A percentile compares a stretch with the other conserved stretches of the same genome.
phyloP scores from a whole-genome alignment of 1,140 invertebrate species.

The Aphelinus atriplicis region DNA sequence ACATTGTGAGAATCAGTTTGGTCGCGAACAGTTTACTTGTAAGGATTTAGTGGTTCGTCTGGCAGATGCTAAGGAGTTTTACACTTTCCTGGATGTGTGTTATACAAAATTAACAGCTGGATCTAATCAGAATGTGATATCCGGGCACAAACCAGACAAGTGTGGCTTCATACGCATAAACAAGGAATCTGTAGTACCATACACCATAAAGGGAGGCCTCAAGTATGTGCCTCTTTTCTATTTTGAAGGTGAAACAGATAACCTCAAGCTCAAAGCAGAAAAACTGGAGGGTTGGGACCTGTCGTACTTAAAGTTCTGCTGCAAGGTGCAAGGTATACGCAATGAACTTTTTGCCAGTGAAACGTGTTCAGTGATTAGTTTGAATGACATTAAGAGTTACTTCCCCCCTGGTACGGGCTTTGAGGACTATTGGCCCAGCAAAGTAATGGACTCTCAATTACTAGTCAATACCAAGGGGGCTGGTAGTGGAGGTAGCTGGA shows the following conservation, averaged over 20 bases:
- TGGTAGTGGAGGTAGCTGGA: constrained; percentile 71
- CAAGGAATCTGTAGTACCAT: constrained; percentile 92
- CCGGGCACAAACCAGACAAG: constrained; percentile 72
- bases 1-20: constrained; percentile 92
- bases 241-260: constrained; percentile 92
- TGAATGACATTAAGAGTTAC: constrained; percentile 89
- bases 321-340: constrained; percentile 91
- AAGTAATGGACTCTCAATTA: constrained; percentile 81
- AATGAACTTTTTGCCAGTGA: constrained; percentile 91
- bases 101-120: constrained; percentile 80
- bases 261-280: constrained; percentile 85
- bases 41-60: constrained; percentile 91
- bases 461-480: constrained; percentile 71
- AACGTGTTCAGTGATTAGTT: constrained; percentile 86
- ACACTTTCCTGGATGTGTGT: constrained; percentile 88
- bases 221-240: constrained; percentile 95
- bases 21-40: constrained; percentile 86
- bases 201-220: constrained; percentile 82
- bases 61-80: constrained; percentile 89
- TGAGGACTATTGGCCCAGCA: constrained; percentile 91
- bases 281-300: constrained; percentile 90
- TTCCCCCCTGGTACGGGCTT: constrained; percentile 89
- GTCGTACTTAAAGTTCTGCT: constrained; percentile 92
- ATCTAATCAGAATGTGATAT: constrained; percentile 69
- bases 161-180: constrained; percentile 95